Conservation (phyloP, 1,140 invertebrate genomes). For the Pygmarrhopalites habei region DNA sequence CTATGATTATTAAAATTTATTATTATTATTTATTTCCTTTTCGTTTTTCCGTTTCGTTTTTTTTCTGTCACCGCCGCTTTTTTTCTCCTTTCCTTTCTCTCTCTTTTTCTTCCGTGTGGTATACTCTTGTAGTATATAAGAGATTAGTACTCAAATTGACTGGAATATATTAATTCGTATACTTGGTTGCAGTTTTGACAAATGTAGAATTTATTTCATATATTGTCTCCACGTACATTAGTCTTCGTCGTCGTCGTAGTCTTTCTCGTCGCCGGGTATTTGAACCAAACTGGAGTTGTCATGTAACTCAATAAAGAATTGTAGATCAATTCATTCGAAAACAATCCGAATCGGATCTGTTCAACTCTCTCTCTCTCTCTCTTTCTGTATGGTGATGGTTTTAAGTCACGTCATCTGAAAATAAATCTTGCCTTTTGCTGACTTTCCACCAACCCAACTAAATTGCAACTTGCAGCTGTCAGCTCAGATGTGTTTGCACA, state of each 20-base stretch:
- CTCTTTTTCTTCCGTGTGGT: too few relatives aligned
- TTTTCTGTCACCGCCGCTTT: too few relatives aligned
- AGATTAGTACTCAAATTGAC: slow-evolving; percentile 19
- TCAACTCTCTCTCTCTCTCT: neutral
- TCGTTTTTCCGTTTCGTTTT: too few relatives aligned
- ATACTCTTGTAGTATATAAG: too few relatives aligned
- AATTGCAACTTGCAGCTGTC: too few relatives aligned
- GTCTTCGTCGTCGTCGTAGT: neutral
- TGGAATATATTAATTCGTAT: slow-evolving; percentile 30
- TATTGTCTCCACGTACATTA: neutral
- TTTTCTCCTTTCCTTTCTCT: too few relatives aligned
- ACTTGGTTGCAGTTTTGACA: slow-evolving; percentile 29
- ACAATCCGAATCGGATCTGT: neutral
- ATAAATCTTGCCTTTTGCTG: slow-evolving; percentile 24
- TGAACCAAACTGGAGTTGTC: neutral
- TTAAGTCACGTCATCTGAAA: slow-evolving; percentile 19
- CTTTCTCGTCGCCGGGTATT: neutral
- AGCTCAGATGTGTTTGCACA: too few relatives aligned
- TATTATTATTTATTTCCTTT: too few relatives aligned
- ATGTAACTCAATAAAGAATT: neutral
- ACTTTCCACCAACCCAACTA: too few relatives aligned
- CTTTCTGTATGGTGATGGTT: neutral
- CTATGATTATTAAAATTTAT: too few relatives aligned
- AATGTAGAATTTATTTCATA: neutral
- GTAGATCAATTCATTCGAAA: neutral